phyloP scores from a whole-genome alignment of 2,888 invertebrate species.

The Acanthosoma haemorrhoidale region DNA sequence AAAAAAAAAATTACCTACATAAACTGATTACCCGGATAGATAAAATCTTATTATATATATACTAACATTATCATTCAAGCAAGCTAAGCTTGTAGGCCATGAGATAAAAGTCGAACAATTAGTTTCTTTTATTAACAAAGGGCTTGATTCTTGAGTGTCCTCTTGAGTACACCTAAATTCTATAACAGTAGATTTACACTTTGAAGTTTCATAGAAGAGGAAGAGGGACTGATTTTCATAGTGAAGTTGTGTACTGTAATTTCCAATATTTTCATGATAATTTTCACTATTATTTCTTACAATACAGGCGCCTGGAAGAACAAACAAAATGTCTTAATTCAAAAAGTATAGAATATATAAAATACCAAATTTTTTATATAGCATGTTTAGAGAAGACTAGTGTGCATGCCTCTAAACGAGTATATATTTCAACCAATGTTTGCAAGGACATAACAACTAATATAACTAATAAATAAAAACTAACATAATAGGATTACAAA shows the following conservation, averaged over 20 bases:
- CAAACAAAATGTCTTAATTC: too few species aligned
- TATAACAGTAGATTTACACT: slow-evolving; percentile 1
- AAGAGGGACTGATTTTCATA: neutral
- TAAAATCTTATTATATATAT: too few species aligned
- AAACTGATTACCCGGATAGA: too few species aligned
- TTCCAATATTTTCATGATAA: neutral
- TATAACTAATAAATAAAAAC: neutral
- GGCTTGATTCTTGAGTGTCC: neutral
- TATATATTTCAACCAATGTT: too few species aligned
- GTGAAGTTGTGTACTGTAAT: slow-evolving; percentile 5
- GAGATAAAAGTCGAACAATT: neutral
- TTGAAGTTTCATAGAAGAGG: neutral
- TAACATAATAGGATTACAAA: neutral
- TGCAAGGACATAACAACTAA: too few species aligned
- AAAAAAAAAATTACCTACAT: too few species aligned
- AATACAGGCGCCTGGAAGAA: neutral
- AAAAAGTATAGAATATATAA: too few species aligned
- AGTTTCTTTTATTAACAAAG: slow-evolving; percentile 3
- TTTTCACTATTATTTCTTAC: neutral
- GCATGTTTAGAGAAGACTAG: too few species aligned
- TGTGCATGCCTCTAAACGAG: too few species aligned
- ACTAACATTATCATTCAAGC: slow-evolving; percentile 13
- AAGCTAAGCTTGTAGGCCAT: slow-evolving; percentile 13
- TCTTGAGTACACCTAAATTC: neutral
- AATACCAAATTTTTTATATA: too few species aligned